Evolutionary conservation across 2,113 vertebrate species (phyloP).

Genomic region (Microcebus lehilahytsara): DNA sequence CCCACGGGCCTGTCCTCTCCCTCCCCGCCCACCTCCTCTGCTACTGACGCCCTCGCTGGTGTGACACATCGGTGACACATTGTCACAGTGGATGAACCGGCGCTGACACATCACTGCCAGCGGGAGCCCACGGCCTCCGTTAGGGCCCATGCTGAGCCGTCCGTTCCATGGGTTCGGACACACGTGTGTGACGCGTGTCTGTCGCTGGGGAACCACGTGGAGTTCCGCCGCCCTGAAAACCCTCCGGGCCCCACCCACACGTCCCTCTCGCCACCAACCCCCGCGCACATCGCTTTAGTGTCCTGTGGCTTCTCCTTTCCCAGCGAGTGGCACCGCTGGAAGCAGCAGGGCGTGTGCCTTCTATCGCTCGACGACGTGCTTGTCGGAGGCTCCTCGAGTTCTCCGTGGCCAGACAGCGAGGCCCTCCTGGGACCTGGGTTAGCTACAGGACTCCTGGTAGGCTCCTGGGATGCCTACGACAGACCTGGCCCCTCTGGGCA

Average conservation of each 20-base stretch:
- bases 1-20: rapidly evolving
- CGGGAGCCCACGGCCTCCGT: rapidly evolving
- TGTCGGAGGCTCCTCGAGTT: rapidly evolving
- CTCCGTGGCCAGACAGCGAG: rapidly evolving
- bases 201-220: rapidly evolving
- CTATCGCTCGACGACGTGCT: rapidly evolving
- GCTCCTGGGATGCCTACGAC: rapidly evolving
- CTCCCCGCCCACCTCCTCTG: rapidly evolving
- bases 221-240: rapidly evolving
- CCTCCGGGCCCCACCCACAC: rapidly evolving
- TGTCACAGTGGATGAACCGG: neutral
- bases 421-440: neutral
- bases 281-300: rapidly evolving
- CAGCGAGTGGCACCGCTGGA: rapidly evolving
- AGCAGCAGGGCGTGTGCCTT: rapidly evolving
- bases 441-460: neutral
- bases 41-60: rapidly evolving
- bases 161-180: rapidly evolving
- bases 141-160: rapidly evolving
- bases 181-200: rapidly evolving
- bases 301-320: neutral
- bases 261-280: rapidly evolving
- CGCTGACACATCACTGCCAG: rapidly evolving
- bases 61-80: no score
- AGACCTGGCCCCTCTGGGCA: rapidly evolving